Evolutionary conservation across 2,888 invertebrate genomes (phyloP).

Genomic region (Carpatolechia fugitivella): DNA sequence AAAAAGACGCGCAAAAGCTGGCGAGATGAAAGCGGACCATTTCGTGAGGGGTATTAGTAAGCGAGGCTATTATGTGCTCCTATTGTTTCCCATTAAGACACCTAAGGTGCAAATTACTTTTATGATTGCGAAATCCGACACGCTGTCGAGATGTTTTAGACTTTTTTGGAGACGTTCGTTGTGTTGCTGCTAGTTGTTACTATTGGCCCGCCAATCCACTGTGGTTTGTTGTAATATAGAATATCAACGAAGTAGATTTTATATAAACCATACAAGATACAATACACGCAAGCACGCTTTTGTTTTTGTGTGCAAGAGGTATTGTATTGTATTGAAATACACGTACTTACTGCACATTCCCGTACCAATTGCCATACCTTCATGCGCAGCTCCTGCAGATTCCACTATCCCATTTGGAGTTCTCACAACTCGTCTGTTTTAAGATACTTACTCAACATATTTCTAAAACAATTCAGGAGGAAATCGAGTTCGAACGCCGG

Average conservation of each 20-base stretch:
- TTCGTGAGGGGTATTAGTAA: slow-evolving; percentile 65
- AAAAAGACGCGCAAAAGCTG: slow-evolving; percentile 66
- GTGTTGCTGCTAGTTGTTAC: background rate
- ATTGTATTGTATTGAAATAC: too few relatives aligned
- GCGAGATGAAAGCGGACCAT: slow-evolving; percentile 68
- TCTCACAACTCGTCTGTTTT: too few relatives aligned
- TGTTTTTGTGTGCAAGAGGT: too few relatives aligned
- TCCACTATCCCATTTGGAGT: too few relatives aligned
- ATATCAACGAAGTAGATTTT: too few relatives aligned
- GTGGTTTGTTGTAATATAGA: too few relatives aligned
- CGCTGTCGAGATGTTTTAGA: background rate
- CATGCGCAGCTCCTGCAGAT: too few relatives aligned
- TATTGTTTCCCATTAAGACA: slow-evolving; percentile 42
- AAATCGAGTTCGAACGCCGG: background rate
- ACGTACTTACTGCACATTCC: too few relatives aligned
- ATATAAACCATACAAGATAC: too few relatives aligned
- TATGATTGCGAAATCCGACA: slow-evolving; percentile 13
- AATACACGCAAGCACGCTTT: too few relatives aligned
- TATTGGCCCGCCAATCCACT: background rate
- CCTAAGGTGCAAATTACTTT: slow-evolving; percentile 19
- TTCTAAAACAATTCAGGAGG: slow-evolving; percentile 9
- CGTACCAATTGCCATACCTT: too few relatives aligned
- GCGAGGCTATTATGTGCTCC: slow-evolving; percentile 58
- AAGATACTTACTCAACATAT: background rate
- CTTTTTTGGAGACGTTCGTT: background rate